Percentiles rank a stretch among this genome's conserved stretches.
Conservation (phyloP, 2,888 invertebrate species). For the Aleiodes alternator region DNA sequence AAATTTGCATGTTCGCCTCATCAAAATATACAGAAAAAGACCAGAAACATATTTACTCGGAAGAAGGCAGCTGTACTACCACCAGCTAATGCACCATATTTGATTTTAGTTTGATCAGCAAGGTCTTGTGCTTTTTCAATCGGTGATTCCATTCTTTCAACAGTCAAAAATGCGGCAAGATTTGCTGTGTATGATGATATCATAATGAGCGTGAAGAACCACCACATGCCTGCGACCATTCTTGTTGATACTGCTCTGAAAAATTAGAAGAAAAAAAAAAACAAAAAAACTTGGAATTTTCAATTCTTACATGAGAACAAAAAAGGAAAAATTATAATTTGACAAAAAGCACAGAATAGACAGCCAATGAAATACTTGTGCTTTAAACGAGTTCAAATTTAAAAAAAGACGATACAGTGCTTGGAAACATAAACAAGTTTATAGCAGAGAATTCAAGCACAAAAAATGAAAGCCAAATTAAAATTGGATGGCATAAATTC, state of each 20-base stretch:
- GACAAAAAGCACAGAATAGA: too few species aligned
- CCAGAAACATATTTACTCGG: constrained; percentile 78
- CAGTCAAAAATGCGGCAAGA: constrained; percentile 94
- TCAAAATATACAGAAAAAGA: too few species aligned
- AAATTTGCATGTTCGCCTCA: too few species aligned
- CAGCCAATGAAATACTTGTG: too few species aligned
- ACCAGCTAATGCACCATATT: constrained; percentile 93
- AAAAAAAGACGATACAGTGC: too few species aligned
- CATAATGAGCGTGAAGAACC: constrained; percentile 95
- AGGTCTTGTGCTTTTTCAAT: constrained; percentile 95
- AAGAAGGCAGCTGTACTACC: constrained; percentile 96
- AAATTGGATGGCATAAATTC: constrained; percentile 47
- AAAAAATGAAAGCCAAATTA: not conserved
- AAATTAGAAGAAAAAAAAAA: constrained; percentile 52
- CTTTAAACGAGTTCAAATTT: too few species aligned
- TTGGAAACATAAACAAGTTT: too few species aligned
- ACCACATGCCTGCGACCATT: constrained; percentile 92
- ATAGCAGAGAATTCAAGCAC: too few species aligned
- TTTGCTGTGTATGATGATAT: constrained; percentile 96
- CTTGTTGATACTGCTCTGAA: constrained; percentile 91
- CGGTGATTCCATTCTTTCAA: constrained; percentile 91
- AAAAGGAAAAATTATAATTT: not conserved
- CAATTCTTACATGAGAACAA: not conserved
- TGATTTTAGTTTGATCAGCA: constrained; percentile 94
- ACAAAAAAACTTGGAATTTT: not conserved